Evolutionary conservation across 2,113 vertebrate species (phyloP).

Genomic region (Dasyurus viverrinus): DNA sequence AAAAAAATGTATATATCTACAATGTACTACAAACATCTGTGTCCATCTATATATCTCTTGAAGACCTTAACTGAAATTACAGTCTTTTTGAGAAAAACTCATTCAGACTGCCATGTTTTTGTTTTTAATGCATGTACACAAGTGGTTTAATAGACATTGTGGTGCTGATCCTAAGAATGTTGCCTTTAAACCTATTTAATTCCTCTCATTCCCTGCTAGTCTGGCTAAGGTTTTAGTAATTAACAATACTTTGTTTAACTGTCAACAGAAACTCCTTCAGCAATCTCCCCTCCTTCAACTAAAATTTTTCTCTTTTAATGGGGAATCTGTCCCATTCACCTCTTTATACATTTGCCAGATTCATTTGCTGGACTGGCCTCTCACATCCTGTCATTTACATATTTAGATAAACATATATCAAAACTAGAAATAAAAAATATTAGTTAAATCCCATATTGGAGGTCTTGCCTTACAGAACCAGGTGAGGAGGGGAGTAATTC

Average conservation of each 20-base stretch:
- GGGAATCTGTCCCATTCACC: too few relatives aligned
- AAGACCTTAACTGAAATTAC: background rate
- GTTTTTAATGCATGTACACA: background rate
- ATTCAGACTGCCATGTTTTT: background rate
- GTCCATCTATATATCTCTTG: background rate
- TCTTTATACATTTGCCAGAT: background rate
- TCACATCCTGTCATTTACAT: background rate
- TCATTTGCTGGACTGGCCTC: background rate
- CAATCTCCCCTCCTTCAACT: background rate
- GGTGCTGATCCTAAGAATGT: background rate
- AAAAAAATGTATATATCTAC: background rate
- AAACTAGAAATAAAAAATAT: constrained; percentile 14
- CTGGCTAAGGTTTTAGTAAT: background rate
- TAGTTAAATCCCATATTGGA: background rate
- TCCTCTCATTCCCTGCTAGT: background rate
- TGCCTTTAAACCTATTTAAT: background rate
- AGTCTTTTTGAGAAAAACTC: background rate
- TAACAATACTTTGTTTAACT: background rate
- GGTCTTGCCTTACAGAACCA: background rate
- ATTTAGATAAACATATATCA: constrained; percentile 4
- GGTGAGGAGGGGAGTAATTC: background rate
- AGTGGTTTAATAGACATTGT: background rate
- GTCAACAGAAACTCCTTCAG: background rate
- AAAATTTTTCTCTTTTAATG: background rate
- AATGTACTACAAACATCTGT: background rate